Evolutionary conservation across 2,888 invertebrate species (phyloP).

Genomic region (Branchipolynoe longqiensis): DNA sequence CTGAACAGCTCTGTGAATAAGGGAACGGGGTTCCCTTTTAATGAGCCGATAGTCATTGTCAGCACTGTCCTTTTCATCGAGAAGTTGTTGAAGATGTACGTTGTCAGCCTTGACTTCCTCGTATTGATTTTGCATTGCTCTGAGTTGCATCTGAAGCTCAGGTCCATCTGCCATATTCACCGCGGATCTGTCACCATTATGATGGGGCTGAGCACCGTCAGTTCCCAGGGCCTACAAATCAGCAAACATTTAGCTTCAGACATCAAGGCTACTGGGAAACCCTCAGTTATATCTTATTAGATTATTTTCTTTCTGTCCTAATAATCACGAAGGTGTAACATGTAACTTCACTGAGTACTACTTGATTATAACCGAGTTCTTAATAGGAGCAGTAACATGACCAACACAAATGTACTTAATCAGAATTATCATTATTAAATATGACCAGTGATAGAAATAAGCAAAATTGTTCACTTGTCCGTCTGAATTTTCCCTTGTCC

Average conservation of each 20-base stretch:
- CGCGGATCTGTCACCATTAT: background rate
- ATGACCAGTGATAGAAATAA: no score
- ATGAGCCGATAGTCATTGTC: background rate
- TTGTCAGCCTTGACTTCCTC: background rate
- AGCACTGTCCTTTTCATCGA: background rate
- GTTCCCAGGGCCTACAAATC: background rate
- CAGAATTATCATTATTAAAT: no score
- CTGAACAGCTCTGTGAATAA: slow-evolving; percentile 10
- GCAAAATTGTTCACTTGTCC: no score
- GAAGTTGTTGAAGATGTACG: background rate
- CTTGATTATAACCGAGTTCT: no score
- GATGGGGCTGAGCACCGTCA: background rate
- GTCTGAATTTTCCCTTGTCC: no score
- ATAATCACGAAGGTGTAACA: no score
- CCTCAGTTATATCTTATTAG: no score
- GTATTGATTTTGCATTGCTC: background rate
- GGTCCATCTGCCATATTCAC: background rate
- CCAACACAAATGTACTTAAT: no score
- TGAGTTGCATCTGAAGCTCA: background rate
- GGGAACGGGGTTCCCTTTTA: background rate
- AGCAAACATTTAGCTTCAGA: background rate
- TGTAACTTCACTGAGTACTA: no score
- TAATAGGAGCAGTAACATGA: no score
- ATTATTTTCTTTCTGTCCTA: no score
- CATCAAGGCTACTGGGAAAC: no score